Evolutionary conservation across 2,113 vertebrate species (phyloP).

Genomic region (Mirza zaza): DNA sequence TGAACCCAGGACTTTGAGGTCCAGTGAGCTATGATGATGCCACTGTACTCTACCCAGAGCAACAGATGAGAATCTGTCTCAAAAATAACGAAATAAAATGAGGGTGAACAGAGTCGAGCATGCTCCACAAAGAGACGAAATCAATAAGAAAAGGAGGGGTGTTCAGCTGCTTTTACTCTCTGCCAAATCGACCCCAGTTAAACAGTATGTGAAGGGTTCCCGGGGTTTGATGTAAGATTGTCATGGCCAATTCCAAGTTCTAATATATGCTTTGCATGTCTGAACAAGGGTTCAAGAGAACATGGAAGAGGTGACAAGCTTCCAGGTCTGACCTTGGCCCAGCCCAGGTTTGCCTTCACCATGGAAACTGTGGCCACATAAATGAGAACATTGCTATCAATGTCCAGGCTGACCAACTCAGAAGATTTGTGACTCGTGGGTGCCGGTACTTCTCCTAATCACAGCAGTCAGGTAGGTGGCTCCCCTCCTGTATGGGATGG

Average conservation of each 20-base stretch:
- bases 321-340: not conserved
- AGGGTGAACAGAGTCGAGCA: not conserved
- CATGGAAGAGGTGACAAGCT: not conserved
- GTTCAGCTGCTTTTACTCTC: not conserved
- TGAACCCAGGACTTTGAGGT: not conserved
- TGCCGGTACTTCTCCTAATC: not conserved
- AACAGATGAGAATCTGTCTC: not conserved
- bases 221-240: not conserved
- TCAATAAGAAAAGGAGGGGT: not conserved
- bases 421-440: not conserved
- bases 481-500: fast-evolving
- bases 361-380: not conserved
- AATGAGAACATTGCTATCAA: not conserved
- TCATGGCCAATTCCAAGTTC: not conserved
- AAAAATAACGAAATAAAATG: not conserved
- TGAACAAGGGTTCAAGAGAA: not conserved
- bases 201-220: not conserved
- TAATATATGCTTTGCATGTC: not conserved
- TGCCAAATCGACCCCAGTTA: not conserved
- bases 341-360: not conserved
- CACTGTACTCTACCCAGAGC: not conserved
- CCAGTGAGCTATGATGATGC: not conserved
- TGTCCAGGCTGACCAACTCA: not conserved
- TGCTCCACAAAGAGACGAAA: not conserved
- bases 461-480: not conserved